Conservation (phyloP, 2,113 vertebrate genomes). For the Menidia beryllina region DNA sequence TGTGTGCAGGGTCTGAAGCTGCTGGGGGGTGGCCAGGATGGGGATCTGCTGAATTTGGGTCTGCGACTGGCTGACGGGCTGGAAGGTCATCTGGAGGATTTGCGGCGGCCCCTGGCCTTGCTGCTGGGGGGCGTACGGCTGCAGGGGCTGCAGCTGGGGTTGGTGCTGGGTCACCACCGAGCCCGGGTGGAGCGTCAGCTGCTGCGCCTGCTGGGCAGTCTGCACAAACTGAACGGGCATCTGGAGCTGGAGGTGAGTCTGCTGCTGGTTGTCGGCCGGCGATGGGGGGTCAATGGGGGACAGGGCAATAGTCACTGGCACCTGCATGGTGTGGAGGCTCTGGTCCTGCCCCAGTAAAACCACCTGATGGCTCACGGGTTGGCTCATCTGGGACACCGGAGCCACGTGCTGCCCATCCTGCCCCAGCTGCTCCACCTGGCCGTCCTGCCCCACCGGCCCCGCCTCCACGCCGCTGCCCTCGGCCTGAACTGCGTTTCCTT, state of each 20-base stretch:
- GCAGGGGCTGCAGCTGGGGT: conserved; percentile 72
- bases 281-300: conserved; percentile 74
- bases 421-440: conserved; percentile 75
- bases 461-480: conserved; percentile 68
- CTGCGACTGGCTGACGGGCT: conserved; percentile 73
- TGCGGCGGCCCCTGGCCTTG: conserved; percentile 75
- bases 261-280: conserved; percentile 72
- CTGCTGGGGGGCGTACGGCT: conserved; percentile 67
- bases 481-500: conserved; percentile 50
- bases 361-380: conserved; percentile 77
- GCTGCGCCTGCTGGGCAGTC: conserved; percentile 72
- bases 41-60: conserved; percentile 78
- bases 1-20: conserved; percentile 72
- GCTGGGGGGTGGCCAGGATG: conserved; percentile 66
- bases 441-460: conserved; percentile 42
- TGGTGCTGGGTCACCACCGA: conserved; percentile 73
- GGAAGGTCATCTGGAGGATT: conserved; percentile 82
- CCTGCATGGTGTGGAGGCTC: conserved; percentile 80
- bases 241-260: conserved; percentile 80
- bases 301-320: conserved; percentile 79
- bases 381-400: conserved; percentile 71
- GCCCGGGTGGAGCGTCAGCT: conserved; percentile 72
- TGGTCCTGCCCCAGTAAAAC: conserved; percentile 81
- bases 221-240: conserved; percentile 82
- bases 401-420: conserved; percentile 72